Evolutionary conservation across 1,140 invertebrate genomes (phyloP).

Genomic region (Armadillidium nasatum): DNA sequence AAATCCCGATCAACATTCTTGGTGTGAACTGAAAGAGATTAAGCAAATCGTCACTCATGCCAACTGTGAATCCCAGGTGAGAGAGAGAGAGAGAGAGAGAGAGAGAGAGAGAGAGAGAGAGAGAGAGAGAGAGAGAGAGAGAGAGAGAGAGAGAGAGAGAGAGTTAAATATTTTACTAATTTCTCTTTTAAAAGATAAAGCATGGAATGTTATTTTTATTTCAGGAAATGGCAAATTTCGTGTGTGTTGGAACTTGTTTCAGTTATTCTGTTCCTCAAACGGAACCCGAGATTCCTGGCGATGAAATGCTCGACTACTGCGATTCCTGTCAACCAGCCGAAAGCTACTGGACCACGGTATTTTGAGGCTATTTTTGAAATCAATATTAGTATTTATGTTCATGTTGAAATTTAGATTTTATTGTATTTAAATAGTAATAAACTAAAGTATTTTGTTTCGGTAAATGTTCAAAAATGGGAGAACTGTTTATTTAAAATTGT

Average conservation of each 20-base stretch:
- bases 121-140: too few relatives aligned
- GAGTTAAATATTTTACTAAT: too few relatives aligned
- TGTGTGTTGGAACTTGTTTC: conserved; percentile 65
- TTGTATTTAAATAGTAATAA: too few relatives aligned
- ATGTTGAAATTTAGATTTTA: too few relatives aligned
- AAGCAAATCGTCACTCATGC: conserved; percentile 62
- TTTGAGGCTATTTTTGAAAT: conserved; percentile 8
- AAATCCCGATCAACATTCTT: conserved; percentile 64
- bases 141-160: too few relatives aligned
- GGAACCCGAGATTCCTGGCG: conserved; percentile 60
- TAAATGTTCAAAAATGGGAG: too few relatives aligned
- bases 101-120: too few relatives aligned
- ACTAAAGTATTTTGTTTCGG: too few relatives aligned
- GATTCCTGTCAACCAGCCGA: conserved; percentile 63
- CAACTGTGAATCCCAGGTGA: conserved; percentile 54
- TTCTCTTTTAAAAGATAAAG: too few relatives aligned
- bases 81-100: not conserved
- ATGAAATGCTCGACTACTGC: conserved; percentile 62
- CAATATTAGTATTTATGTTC: too few relatives aligned
- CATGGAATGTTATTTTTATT: not conserved
- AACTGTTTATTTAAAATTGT: too few relatives aligned
- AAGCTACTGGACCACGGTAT: conserved; percentile 61
- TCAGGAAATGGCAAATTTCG: conserved; percentile 62
- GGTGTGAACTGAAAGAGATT: conserved; percentile 63
- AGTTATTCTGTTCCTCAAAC: conserved; percentile 65